Conservation (phyloP, 1,140 invertebrate genomes). For the Ceratina calcarata region DNA sequence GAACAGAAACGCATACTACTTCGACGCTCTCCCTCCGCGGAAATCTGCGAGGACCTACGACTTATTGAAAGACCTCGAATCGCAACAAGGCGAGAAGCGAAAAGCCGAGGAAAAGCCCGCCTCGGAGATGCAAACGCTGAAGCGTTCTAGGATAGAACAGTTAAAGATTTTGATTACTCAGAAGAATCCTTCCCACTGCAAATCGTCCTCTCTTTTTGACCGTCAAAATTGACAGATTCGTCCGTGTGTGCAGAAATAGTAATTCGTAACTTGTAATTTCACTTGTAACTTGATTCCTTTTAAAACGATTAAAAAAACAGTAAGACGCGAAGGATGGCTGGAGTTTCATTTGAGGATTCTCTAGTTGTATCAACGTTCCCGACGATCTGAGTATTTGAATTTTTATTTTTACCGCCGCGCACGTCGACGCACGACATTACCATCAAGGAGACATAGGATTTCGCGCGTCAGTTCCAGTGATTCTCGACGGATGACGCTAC, state of each 20-base stretch:
- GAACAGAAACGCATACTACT: background rate
- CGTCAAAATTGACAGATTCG: no score
- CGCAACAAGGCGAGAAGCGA: background rate
- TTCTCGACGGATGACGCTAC: background rate
- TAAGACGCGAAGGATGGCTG: background rate
- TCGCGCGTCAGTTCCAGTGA: no score
- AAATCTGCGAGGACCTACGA: background rate
- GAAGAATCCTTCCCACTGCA: background rate
- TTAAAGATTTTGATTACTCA: background rate
- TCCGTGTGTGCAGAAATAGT: background rate
- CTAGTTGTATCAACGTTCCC: no score
- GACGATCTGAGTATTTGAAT: no score
- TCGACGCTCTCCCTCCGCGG: background rate
- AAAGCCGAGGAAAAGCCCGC: fast-evolving
- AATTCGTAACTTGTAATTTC: slow-evolving; percentile 1
- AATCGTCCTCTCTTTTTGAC: no score
- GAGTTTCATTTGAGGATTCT: no score
- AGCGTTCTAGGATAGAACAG: slow-evolving; percentile 23
- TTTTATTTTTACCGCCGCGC: no score
- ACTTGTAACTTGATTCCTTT: background rate
- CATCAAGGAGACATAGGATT: no score
- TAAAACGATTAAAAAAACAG: background rate
- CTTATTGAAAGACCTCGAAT: background rate
- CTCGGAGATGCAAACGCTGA: background rate
- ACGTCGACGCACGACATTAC: no score